Evolutionary conservation across 2,888 invertebrate species (phyloP).

Genomic region (Acleris cristana): DNA sequence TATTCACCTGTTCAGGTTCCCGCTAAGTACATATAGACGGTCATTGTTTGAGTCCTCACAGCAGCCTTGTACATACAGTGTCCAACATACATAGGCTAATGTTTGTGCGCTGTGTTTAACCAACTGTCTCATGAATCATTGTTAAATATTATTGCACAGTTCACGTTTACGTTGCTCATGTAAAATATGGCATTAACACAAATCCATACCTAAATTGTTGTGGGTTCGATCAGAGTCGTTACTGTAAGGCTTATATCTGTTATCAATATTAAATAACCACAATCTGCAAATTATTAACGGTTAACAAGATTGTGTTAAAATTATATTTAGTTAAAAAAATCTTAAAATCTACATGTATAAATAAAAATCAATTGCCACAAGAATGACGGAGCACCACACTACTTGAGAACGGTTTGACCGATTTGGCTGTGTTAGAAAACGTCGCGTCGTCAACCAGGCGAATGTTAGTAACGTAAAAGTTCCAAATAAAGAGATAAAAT

Average conservation of each 20-base stretch:
- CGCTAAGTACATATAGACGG: constrained; percentile 31
- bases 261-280: background rate
- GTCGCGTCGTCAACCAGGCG: too few species aligned
- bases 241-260: constrained; percentile 3
- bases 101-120: constrained; percentile 33
- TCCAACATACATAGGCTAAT: constrained; percentile 29
- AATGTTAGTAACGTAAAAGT: too few species aligned
- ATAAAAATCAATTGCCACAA: too few species aligned
- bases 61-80: constrained; percentile 27
- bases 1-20: constrained; percentile 9
- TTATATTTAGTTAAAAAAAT: too few species aligned
- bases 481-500: too few species aligned
- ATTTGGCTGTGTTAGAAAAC: too few species aligned
- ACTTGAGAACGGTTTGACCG: too few species aligned
- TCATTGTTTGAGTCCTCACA: constrained; percentile 21
- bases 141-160: constrained; percentile 32
- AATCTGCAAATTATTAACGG: constrained; percentile 17
- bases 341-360: too few species aligned
- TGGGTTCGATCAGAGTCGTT: background rate
- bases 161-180: constrained; percentile 4
- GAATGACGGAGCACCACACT: too few species aligned
- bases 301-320: too few species aligned
- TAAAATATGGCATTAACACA: background rate
- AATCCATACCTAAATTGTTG: background rate
- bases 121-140: constrained; percentile 32